phyloP scores from a whole-genome alignment of 2,797 vertebrate species.

The Microhierax caerulescens region DNA sequence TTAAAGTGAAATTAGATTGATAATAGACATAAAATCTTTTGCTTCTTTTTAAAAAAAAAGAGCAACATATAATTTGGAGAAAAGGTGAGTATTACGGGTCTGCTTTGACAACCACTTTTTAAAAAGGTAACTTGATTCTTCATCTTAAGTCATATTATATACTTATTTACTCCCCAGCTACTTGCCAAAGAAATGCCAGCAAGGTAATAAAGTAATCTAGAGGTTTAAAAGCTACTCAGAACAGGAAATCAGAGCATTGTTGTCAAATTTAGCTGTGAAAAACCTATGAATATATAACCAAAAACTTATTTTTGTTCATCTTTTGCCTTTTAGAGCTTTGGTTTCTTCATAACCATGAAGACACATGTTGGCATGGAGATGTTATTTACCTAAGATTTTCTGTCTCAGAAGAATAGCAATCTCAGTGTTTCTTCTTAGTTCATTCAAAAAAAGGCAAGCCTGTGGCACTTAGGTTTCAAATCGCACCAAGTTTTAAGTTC shows the following conservation, averaged over 20 bases:
- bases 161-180: background rate
- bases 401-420: background rate
- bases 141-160: background rate
- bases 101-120: background rate
- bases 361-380: background rate
- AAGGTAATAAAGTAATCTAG: background rate
- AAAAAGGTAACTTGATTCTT: background rate
- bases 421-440: background rate
- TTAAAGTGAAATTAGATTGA: background rate
- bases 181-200: background rate
- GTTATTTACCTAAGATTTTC: background rate
- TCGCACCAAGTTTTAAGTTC: background rate
- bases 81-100: background rate
- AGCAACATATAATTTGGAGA: background rate
- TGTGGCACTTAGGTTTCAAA: background rate
- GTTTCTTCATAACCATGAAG: background rate
- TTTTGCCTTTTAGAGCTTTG: background rate
- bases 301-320: background rate
- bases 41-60: background rate
- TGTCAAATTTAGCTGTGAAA: background rate
- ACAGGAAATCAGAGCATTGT: background rate
- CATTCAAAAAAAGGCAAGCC: background rate
- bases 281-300: fast-evolving
- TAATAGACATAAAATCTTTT: background rate
- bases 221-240: background rate